Evolutionary conservation across 2,888 invertebrate species (phyloP), one percentile per base, ranked within the genome.

Genomic region (Drosophila monieri): DNA sequence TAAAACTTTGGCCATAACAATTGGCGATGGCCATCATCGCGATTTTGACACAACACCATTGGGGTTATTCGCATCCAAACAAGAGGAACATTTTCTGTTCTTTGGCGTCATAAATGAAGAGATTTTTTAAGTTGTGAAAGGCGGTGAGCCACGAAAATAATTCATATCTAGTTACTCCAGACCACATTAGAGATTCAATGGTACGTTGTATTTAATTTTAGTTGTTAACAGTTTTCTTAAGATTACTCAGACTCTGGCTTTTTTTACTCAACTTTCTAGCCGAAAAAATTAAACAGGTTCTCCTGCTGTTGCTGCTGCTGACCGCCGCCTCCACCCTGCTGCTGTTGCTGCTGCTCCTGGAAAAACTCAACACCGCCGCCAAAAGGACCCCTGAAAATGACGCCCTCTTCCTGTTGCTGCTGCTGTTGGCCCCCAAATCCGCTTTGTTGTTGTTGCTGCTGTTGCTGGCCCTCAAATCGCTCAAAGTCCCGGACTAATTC

Each of bases 1-100:
- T 61, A 54, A 62, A 65, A 80, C 67, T 84, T 84, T 71, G 47
- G 41, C 64, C 76, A 84, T 84, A 86, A 88, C 87, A 84, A 78
- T 88, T 78, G 78, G 70, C 74, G 78, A 62, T 65, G 62, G 69
- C 72, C 69, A 55, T 72, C 65, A 47, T 68, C 57, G 56, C 59
- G 77, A 83, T 71, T 77, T 60, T 66, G 59, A 57, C 67, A 54
- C 61, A 39, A 39, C 56, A 47, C 46, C 51, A 37, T 14, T 35
- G 21, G 14, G 18, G 43, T 18, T 0, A 18, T 52, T 54, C 56
- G 14, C 67, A 66, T 44, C 54, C 44, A 56, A 56, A 27, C 51
- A 44, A 66, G 14, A 44, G 25, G 48, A 30, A 43, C 65, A 64
- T 35, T 65, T 37, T 37, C 15, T 30, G 35, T 37, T 48, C 56